Percentiles rank a stretch among this genome's conserved stretches.
Conservation (phyloP, 1,140 invertebrate species). For the Chrysomallon squamiferum region DNA sequence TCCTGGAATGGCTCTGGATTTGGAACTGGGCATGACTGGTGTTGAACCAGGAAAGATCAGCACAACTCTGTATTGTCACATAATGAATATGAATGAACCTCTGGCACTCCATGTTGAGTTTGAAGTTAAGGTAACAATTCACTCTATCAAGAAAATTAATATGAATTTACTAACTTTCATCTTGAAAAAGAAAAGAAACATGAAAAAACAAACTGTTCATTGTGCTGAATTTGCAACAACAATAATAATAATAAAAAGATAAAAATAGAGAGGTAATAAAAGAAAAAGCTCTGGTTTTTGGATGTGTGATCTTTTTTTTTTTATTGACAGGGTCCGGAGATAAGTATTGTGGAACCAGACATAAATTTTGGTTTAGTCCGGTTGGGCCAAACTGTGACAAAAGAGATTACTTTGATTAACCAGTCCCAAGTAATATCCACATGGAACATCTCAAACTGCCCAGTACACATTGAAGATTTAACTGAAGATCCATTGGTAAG, state of each 20-base stretch:
- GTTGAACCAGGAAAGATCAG: constrained; percentile 51
- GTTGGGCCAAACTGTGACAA: constrained; percentile 37
- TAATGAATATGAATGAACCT: constrained; percentile 58
- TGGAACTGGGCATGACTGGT: constrained; percentile 60
- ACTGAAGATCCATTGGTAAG: constrained; percentile 32
- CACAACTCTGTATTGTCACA: constrained; percentile 54
- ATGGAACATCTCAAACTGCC: constrained; percentile 24
- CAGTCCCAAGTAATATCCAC: constrained; percentile 36
- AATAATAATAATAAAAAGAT: too few species aligned
- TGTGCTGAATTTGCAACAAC: too few species aligned
- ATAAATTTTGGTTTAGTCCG: constrained; percentile 58
- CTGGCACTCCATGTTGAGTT: constrained; percentile 57
- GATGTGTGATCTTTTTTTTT: too few species aligned
- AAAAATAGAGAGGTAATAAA: too few species aligned
- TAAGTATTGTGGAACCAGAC: constrained; percentile 48
- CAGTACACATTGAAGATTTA: constrained; percentile 1
- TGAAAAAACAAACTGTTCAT: too few species aligned
- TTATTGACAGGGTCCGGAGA: constrained; percentile 52
- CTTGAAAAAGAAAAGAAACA: too few species aligned
- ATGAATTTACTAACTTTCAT: too few species aligned
- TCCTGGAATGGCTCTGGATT: constrained; percentile 53
- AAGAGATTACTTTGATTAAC: constrained; percentile 47
- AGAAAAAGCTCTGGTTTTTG: too few species aligned
- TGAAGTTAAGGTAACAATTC: constrained; percentile 54
- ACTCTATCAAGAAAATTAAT: too few species aligned